Evolutionary conservation across 1,140 invertebrate species (phyloP).

Genomic region (Kradibia gibbosae): DNA sequence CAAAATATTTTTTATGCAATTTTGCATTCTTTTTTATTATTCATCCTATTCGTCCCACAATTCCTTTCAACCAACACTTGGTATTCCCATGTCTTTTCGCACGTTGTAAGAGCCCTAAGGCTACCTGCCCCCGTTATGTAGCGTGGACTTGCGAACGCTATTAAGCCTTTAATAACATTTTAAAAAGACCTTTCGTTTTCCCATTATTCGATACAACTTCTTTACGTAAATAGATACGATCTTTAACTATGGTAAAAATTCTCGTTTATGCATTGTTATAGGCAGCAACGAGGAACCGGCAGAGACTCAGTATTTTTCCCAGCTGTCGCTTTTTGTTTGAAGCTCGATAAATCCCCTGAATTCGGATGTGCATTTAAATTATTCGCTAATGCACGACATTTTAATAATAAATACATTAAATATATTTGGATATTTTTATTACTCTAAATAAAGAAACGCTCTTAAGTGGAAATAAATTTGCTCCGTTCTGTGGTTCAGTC

Average conservation of each 20-base stretch:
- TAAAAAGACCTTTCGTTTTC: background rate
- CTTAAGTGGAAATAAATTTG: background rate
- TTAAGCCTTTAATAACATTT: background rate
- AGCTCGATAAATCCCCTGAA: no score
- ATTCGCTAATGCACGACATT: no score
- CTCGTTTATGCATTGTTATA: background rate
- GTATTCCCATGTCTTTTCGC: background rate
- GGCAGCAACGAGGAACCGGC: no score
- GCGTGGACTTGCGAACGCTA: background rate
- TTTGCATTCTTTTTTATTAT: background rate
- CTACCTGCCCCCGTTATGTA: constrained; percentile 2
- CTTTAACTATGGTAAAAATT: background rate
- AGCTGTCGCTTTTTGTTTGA: no score
- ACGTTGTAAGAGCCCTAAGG: constrained; percentile 7
- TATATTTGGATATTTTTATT: no score
- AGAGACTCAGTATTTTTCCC: no score
- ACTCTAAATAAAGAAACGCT: background rate
- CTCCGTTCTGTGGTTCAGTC: no score
- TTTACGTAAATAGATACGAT: background rate
- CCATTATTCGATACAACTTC: background rate
- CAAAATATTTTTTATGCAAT: no score
- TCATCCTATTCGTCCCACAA: background rate
- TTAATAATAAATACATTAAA: no score
- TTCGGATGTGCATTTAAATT: no score
- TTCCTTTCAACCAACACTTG: background rate